These are phyloP conservation scores for Galleria mellonella DNA, from an alignment of 1,140 invertebrate species.

Conservation along the genomic window DNA sequence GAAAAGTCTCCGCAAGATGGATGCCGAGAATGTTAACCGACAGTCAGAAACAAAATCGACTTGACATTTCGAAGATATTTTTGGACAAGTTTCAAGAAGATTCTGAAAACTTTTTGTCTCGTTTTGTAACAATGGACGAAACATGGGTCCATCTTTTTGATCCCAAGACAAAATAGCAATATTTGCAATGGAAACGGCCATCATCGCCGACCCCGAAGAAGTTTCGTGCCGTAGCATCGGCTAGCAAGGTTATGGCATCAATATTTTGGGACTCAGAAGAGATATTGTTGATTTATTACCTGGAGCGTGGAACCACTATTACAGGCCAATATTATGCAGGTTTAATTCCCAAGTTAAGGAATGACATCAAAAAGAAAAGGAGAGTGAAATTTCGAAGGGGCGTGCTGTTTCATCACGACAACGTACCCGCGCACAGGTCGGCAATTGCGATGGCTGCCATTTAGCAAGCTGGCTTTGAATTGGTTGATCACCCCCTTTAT, in stretches of 20 bases:
- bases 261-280: conserved; percentile 34
- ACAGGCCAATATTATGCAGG: too few species aligned
- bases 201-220: conserved; percentile 8
- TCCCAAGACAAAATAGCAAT: conserved; percentile 6
- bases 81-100: too few species aligned
- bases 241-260: conserved; percentile 19
- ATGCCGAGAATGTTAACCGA: conserved; percentile 1
- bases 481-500: too few species aligned
- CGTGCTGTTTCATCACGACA: conserved; percentile 8
- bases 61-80: too few species aligned
- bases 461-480: too few species aligned
- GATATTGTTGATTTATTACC: too few species aligned
- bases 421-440: too few species aligned
- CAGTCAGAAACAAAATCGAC: too few species aligned
- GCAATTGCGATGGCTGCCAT: too few species aligned
- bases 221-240: conserved; percentile 21
- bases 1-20: conserved; percentile 6
- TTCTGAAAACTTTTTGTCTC: neutral
- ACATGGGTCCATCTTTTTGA: neutral
- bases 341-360: neutral
- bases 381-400: conserved; percentile 1
- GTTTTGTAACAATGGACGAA: conserved; percentile 8
- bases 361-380: conserved; percentile 2
- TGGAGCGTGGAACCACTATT: too few species aligned
- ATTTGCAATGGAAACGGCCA: conserved; percentile 4